These are phyloP conservation scores for Scotopteryx bipunctaria DNA, from an alignment of 2,888 invertebrate genomes.

Conservation along the genomic window DNA sequence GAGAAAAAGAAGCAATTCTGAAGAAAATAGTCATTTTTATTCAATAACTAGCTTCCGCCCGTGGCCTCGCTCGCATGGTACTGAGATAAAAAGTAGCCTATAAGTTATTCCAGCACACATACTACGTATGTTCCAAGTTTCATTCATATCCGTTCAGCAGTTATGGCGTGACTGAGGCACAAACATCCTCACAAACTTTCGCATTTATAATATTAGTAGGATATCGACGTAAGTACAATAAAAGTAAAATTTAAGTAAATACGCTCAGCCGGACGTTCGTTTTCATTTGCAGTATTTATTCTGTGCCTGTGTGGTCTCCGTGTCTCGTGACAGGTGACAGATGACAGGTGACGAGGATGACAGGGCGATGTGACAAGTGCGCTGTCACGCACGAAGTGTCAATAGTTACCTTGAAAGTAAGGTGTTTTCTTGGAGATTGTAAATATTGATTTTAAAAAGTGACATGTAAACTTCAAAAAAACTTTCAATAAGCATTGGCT, in stretches of 20 bases:
- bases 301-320: slow-evolving; percentile 33
- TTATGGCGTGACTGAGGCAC: too few species aligned
- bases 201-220: too few species aligned
- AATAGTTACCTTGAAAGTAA: slow-evolving; percentile 7
- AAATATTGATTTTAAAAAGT: slow-evolving; percentile 5
- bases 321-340: slow-evolving; percentile 31
- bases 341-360: slow-evolving; percentile 32
- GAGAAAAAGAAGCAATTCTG: too few species aligned
- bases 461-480: neutral
- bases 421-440: neutral
- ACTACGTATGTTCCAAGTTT: too few species aligned
- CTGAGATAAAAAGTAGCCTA: too few species aligned
- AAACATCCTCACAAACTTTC: too few species aligned
- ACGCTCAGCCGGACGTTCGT: neutral
- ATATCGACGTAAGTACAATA: too few species aligned
- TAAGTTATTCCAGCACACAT: too few species aligned
- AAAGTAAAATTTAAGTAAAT: neutral
- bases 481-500: neutral
- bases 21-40: too few species aligned
- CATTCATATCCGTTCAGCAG: too few species aligned
- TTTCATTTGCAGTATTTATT: slow-evolving; percentile 23
- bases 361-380: slow-evolving; percentile 34
- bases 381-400: slow-evolving; percentile 22
- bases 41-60: too few species aligned
- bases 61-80: too few species aligned